Evolutionary conservation across 2,888 invertebrate genomes (phyloP), one percentile per base, ranked within the genome.

Genomic region (Drosophila mulleri): DNA sequence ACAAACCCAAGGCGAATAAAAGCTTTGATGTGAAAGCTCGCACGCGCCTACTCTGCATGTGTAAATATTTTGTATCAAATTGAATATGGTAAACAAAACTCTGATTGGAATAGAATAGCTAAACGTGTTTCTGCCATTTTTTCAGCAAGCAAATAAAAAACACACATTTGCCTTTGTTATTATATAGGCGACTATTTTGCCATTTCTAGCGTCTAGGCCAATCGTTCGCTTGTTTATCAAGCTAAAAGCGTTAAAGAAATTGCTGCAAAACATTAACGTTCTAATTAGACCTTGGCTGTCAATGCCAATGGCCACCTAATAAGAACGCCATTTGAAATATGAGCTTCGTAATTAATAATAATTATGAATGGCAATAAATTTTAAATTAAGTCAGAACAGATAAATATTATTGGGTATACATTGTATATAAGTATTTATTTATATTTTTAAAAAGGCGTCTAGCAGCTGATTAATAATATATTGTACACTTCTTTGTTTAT

Each of bases 271-370:
- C 63, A 67, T 58, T 64, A 62, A 69, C 42, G 41, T 61, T 83
- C 83, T 74, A 76, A 81, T 76, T 70, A 44, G 76, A 66, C 83
- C 79, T 71, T 77, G 77, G 56, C 59, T 57, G 47, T 35, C 4
- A 69, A 60, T 53, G 26, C 6, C 32, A 47, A 60, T 47, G 62
- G 41, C 50, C 47, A 18, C 39, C 39, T 56, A 67, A 75, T 65
- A 59, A 60, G 54, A 6, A 32, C 9, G 44, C 39, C 56, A 41
- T 45, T 68, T 52, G 50, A 60, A 69, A 66, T 69, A 48, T 52
- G 39, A 63, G 44, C 48, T 18, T 48, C 52, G 48, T 60, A 54
- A 60, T 64, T 59, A 47, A 65, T 37, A 62, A 23, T 54, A 47
- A 65, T 68, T 29, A 42, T 23, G 29, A 18, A 32, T 50, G 42